phyloP scores from a whole-genome alignment of 2,888 invertebrate species.

The Corbicula japonica region DNA sequence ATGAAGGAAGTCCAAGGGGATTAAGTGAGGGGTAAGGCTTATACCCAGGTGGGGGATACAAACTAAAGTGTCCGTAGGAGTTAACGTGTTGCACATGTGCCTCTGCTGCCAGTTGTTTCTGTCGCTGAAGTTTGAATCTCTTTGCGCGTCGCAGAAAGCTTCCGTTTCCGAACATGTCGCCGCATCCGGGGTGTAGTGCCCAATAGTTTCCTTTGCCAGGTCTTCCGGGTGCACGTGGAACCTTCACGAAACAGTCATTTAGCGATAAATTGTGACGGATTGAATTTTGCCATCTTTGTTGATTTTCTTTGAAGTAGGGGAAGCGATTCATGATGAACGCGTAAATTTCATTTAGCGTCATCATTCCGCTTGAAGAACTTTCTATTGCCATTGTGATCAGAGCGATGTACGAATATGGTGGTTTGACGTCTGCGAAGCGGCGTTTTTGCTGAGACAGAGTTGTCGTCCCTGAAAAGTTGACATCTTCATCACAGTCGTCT shows the following conservation, averaged over 20 bases:
- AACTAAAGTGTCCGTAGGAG: slow-evolving; percentile 79
- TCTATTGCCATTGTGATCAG: slow-evolving; percentile 99
- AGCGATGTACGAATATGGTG: slow-evolving; percentile 99
- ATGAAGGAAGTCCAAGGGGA: slow-evolving; percentile 71
- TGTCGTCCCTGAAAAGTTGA: slow-evolving; percentile 73
- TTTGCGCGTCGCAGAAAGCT: slow-evolving; percentile 85
- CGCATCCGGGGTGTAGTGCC: slow-evolving; percentile 85
- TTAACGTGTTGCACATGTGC: slow-evolving; percentile 77
- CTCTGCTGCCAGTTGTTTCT: slow-evolving; percentile 63
- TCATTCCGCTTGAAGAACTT: slow-evolving; percentile 98
- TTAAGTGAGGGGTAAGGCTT: slow-evolving; percentile 78
- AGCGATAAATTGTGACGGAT: slow-evolving; percentile 96
- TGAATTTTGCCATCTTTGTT: slow-evolving; percentile 90
- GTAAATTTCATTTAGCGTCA: slow-evolving; percentile 95
- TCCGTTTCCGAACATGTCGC: slow-evolving; percentile 86
- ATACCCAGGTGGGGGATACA: slow-evolving; percentile 75
- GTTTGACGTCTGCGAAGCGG: slow-evolving; percentile 93
- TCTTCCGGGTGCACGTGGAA: slow-evolving; percentile 88
- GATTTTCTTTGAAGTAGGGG: slow-evolving; percentile 94
- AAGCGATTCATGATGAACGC: slow-evolving; percentile 95
- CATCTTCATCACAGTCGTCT: slow-evolving; percentile 57
- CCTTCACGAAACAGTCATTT: slow-evolving; percentile 98
- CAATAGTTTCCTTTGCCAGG: slow-evolving; percentile 87
- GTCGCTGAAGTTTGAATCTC: slow-evolving; percentile 81
- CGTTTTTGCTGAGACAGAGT: slow-evolving; percentile 84